These are phyloP conservation scores for Villa cingulata DNA, from an alignment of 2,888 invertebrate genomes.

Conservation along the genomic window DNA sequence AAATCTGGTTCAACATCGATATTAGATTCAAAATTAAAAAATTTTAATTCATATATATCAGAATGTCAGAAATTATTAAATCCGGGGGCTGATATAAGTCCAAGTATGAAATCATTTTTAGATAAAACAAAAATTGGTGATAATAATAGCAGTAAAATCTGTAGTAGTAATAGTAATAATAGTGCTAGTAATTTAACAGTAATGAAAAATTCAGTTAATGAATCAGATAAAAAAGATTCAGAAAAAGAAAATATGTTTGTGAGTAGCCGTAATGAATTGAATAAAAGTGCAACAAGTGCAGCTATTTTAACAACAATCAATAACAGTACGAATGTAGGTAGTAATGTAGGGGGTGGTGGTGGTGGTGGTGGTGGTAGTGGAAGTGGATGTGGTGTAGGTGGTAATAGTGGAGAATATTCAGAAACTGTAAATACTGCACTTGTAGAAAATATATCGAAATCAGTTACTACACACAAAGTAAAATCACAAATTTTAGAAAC, in stretches of 20 bases:
- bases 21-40: slow-evolving; percentile 70
- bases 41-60: slow-evolving; percentile 71
- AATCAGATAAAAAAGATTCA: slow-evolving; percentile 27
- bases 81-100: slow-evolving; percentile 56
- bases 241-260: slow-evolving; percentile 35
- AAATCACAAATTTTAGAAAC: slow-evolving; percentile 28
- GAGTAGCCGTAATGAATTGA: slow-evolving; percentile 32
- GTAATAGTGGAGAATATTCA: slow-evolving; percentile 21
- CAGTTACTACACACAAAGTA: slow-evolving; percentile 11
- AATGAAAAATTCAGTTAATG: background rate
- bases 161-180: background rate
- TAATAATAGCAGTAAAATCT: background rate
- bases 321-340: too few relatives aligned
- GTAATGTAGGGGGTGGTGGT: background rate
- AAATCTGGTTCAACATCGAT: slow-evolving; percentile 75
- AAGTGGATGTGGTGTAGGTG: background rate
- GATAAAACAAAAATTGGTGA: slow-evolving; percentile 33
- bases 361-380: background rate
- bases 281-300: slow-evolving; percentile 18
- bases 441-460: slow-evolving; percentile 22
- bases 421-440: slow-evolving; percentile 30
- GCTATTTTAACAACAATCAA: background rate
- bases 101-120: slow-evolving; percentile 55
- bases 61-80: slow-evolving; percentile 78
- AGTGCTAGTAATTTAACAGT: background rate